Evolutionary conservation across 2,113 vertebrate species (phyloP).

Genomic region (Brachirus orientalis): DNA sequence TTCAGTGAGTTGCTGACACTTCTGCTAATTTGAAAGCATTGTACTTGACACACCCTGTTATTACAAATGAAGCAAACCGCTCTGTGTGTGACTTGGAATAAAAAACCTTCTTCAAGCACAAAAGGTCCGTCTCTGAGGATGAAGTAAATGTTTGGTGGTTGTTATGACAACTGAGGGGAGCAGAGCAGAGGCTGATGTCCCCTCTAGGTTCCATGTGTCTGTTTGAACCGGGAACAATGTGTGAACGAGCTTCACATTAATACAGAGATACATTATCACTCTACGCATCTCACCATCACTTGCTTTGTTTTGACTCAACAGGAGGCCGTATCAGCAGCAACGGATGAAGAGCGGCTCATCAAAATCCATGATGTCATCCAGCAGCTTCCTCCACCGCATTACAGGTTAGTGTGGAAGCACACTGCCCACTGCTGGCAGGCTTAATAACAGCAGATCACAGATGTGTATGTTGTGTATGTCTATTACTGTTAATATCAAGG

Average conservation of each 20-base stretch:
- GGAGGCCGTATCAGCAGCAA: constrained; percentile 97
- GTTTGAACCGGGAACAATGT: constrained; percentile 18
- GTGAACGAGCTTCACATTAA: constrained; percentile 12
- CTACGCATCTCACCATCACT: constrained; percentile 20
- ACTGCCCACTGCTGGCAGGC: constrained; percentile 57
- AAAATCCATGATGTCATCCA: constrained; percentile 99
- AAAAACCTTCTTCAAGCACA: constrained; percentile 48
- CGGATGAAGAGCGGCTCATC: constrained; percentile 94
- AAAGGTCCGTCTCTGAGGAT: constrained; percentile 36
- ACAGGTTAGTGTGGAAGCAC: constrained; percentile 84
- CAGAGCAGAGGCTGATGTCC: constrained; percentile 19
- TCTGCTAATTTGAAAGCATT: constrained; percentile 1
- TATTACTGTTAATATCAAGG: constrained; percentile 1
- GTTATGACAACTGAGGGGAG: constrained; percentile 59
- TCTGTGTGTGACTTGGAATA: constrained; percentile 40
- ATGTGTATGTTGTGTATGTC: constrained; percentile 1
- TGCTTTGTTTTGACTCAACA: constrained; percentile 62
- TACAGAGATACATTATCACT: neutral
- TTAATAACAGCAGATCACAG: neutral
- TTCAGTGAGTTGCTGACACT: constrained; percentile 17
- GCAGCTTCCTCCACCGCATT: constrained; percentile 97
- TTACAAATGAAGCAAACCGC: constrained; percentile 45
- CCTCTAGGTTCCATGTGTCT: constrained; percentile 1
- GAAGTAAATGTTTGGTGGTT: constrained; percentile 72
- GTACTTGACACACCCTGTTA: constrained; percentile 53